Evolutionary conservation across 2,888 invertebrate species (phyloP).

Genomic region (Anodontia alba): DNA sequence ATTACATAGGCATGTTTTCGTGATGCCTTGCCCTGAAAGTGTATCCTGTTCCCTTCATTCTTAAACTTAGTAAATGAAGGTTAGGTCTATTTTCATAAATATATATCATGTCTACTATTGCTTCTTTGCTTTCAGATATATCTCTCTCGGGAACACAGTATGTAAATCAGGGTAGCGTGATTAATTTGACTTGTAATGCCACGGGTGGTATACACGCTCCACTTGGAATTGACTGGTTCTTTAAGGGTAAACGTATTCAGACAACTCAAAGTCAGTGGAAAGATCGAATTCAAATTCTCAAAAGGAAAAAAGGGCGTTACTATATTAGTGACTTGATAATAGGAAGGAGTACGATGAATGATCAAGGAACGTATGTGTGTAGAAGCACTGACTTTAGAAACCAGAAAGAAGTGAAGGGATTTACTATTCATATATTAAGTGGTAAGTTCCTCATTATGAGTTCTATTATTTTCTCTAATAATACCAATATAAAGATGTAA

Average conservation of each 20-base stretch:
- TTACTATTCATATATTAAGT: constrained; percentile 60
- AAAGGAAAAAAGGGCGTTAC: constrained; percentile 30
- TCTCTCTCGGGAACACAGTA: constrained; percentile 36
- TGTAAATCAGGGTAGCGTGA: constrained; percentile 43
- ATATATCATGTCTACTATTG: no score
- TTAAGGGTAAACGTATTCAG: constrained; percentile 61
- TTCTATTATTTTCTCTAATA: neutral
- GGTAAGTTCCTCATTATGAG: constrained; percentile 61
- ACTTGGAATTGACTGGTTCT: constrained; percentile 72
- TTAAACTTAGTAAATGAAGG: no score
- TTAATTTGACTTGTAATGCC: constrained; percentile 62
- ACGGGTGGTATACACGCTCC: constrained; percentile 71
- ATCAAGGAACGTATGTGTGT: constrained; percentile 63
- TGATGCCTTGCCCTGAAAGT: no score
- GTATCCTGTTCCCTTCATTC: no score
- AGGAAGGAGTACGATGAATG: constrained; percentile 42
- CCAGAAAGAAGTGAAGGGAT: constrained; percentile 46
- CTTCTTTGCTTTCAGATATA: constrained; percentile 32
- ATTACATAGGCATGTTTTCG: no score
- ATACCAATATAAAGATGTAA: no score
- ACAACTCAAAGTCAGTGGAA: constrained; percentile 26
- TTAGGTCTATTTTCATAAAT: no score
- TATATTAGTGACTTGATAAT: constrained; percentile 59
- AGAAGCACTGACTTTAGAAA: constrained; percentile 44
- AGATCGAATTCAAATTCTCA: constrained; percentile 32